Evolutionary conservation across 2,888 invertebrate genomes (phyloP), one percentile per base, ranked within the genome.

Genomic region (Dolichomitus sp.): DNA sequence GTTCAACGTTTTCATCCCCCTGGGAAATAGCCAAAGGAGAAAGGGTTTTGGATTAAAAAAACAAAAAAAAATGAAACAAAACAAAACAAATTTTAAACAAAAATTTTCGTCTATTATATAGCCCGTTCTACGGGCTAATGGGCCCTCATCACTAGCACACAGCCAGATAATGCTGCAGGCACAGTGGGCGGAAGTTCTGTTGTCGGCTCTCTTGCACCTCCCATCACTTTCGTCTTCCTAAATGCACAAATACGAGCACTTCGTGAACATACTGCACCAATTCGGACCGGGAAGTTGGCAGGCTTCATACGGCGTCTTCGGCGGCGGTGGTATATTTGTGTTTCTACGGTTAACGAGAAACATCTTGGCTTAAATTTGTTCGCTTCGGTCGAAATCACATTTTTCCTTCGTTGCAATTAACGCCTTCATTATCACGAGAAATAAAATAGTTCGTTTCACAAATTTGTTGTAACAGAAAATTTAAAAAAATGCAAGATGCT

Each of bases 1-100:
- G 65, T 45, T 45, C 63, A 42, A 17, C 61, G 81, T 77, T 81
- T 77, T 77, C 73, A 81, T 73, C 81, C 77, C 48, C 77, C 77
- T 77, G 81, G 68, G 81, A 81, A 81, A 68, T 37, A 73, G 68
- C 63, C 72, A 57, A 61, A 33, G 50, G 12, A 9, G 40, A 59
- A 57, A 74, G 50, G 52, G 17, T 40, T 5, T 14, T 30, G 50
- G 17, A 11, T 69, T n/a, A n/a, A n/a, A 70, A 52, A 77, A 73
- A 77, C 48, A 69, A 73, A 69, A 59, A n/a, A n/a, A n/a, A n/a
- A n/a, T n/a, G n/a, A n/a, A n/a, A n/a, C n/a, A n/a, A n/a, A n/a
- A n/a, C n/a, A n/a, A n/a, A n/a, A n/a, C n/a, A n/a, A n/a, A n/a
- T n/a, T n/a, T n/a, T n/a, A n/a, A n/a, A n/a, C n/a, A n/a, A n/a